Conservation (phyloP, 2,888 invertebrate genomes). For the Eupeodes luniger region DNA sequence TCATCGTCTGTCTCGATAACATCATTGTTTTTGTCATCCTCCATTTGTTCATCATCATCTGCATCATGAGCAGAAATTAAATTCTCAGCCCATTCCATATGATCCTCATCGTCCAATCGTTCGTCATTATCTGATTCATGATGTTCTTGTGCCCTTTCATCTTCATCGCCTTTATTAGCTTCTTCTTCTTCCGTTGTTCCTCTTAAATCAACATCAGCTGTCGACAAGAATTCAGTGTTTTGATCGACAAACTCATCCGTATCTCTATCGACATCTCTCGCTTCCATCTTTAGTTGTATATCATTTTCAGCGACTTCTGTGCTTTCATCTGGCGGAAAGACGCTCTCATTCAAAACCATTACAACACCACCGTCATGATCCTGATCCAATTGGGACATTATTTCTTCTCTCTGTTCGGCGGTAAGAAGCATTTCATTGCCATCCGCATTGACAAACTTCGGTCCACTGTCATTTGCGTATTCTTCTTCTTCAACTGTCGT, state of each 20-base stretch:
- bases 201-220: conserved; percentile 71
- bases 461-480: conserved; percentile 77
- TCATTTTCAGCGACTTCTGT: conserved; percentile 2
- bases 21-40: conserved; percentile 8
- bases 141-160: conserved; percentile 15
- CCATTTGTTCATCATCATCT: conserved; percentile 69
- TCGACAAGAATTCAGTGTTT: conserved; percentile 79
- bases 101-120: conserved; percentile 60
- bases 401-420: conserved; percentile 83
- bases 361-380: conserved; percentile 83
- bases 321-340: conserved; percentile 33
- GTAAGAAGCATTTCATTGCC: conserved; percentile 84
- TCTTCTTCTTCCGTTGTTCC: conserved; percentile 45
- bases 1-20: background rate
- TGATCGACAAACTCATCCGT: conserved; percentile 80
- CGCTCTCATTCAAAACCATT: conserved; percentile 82
- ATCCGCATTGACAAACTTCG: conserved; percentile 85
- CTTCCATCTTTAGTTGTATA: conserved; percentile 69
- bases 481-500: conserved; percentile 48
- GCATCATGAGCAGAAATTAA: conserved; percentile 81
- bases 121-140: conserved; percentile 81
- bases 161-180: conserved; percentile 40
- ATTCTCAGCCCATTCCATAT: conserved; percentile 82
- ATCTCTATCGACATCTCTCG: conserved; percentile 75
- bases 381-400: conserved; percentile 83